phyloP scores from a whole-genome alignment of 2,888 invertebrate species.

The Alsophila aescularia region DNA sequence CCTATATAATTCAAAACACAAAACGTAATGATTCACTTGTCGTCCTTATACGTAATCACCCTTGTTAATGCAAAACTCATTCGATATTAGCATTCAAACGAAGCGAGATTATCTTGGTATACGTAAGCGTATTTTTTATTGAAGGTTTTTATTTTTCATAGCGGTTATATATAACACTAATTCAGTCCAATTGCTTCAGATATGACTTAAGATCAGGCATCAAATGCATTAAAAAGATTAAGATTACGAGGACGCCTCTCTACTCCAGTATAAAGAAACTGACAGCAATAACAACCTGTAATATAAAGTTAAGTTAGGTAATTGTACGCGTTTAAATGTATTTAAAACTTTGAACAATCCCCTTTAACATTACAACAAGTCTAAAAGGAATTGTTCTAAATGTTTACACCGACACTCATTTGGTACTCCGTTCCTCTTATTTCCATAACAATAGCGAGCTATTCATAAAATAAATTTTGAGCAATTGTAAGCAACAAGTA shows the following conservation, averaged over 20 bases:
- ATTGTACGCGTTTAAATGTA: not conserved
- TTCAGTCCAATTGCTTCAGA: not conserved
- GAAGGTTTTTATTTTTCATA: slow-evolving; percentile 14
- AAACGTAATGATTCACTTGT: not conserved
- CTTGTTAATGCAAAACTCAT: not conserved
- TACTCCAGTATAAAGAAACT: not conserved
- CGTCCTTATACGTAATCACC: not conserved
- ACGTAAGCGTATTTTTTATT: slow-evolving; percentile 19
- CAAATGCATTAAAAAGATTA: slow-evolving; percentile 8
- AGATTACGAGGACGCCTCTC: not conserved
- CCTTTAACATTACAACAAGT: slow-evolving; percentile 3
- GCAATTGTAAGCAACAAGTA: slow-evolving; percentile 3
- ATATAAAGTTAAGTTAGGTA: not conserved
- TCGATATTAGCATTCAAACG: slow-evolving; percentile 5
- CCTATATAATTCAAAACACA: slow-evolving; percentile 8
- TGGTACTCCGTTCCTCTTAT: slow-evolving; percentile 11
- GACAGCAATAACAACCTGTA: not conserved
- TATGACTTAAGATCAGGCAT: not conserved
- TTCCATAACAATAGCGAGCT: slow-evolving; percentile 21
- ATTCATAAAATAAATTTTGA: slow-evolving; percentile 10
- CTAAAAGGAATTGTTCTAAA: slow-evolving; percentile 12
- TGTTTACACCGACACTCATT: slow-evolving; percentile 21
- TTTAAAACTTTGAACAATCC: slow-evolving; percentile 11
- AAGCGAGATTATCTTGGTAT: slow-evolving; percentile 18
- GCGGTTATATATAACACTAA: not conserved